These are phyloP conservation scores for Stylophora pistillata DNA, from an alignment of 64 coral and sea anemone species.

Conservation along the genomic window DNA sequence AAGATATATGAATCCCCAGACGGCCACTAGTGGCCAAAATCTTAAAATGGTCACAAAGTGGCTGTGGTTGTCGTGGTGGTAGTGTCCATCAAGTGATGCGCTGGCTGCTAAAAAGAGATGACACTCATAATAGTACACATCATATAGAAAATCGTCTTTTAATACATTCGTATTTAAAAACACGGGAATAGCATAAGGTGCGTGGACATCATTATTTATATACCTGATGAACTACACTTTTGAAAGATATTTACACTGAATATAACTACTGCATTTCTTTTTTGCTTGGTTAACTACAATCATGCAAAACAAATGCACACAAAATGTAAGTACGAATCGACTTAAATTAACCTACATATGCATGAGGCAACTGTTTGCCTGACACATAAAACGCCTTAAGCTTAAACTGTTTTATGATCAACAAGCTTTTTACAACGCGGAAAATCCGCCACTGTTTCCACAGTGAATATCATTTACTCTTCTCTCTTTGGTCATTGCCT, in stretches of 20 bases:
- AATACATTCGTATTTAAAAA: too few relatives aligned
- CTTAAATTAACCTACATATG: neutral
- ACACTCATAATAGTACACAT: too few relatives aligned
- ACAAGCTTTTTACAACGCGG: neutral
- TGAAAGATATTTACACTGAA: conserved; percentile 22
- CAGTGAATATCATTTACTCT: neutral
- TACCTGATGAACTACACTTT: conserved; percentile 7
- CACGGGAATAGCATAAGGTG: too few relatives aligned
- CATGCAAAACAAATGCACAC: neutral
- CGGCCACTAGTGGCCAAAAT: too few relatives aligned
- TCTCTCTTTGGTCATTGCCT: neutral
- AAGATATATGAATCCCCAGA: too few relatives aligned
- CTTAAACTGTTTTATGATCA: neutral
- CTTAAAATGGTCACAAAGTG: too few relatives aligned
- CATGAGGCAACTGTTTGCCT: neutral
- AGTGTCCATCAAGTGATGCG: too few relatives aligned
- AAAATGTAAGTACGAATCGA: neutral
- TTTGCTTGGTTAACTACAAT: neutral
- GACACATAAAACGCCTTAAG: neutral
- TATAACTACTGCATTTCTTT: neutral
- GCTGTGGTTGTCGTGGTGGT: too few relatives aligned
- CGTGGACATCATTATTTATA: neutral
- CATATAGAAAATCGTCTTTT: neutral
- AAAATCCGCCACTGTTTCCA: neutral
- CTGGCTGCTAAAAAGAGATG: too few relatives aligned